Base-by-base conservation (phyloP, 1,140 invertebrate genomes). In the Gryon sp. region DNA sequence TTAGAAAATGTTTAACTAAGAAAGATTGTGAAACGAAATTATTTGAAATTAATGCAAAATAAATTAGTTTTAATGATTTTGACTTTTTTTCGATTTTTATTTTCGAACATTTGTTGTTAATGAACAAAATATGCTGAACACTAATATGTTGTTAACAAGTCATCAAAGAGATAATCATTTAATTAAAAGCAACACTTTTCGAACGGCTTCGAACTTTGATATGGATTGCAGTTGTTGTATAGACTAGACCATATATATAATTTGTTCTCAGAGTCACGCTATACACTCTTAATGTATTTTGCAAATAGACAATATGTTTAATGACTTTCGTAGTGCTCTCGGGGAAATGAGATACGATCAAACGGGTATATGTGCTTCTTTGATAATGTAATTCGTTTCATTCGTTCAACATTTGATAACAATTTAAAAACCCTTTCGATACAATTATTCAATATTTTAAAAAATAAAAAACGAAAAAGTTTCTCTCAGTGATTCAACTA, bases 131-230 rank as follows among this genome's bases (percentile, higher is more conserved):
- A n/a, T n/a, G n/a, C n/a, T n/a, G n/a, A n/a, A n/a, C n/a, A n/a
- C n/a, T n/a, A n/a, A n/a, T n/a, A 14, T 32, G 53, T 46, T 53
- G 52, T 65, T 77, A 52, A 73, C 68, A 73, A 78, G 76, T 73
- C 60, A 78, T 78, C 57, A 63, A 68, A 78, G 41, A 68, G 55
- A 73, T 59, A 78, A 73, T 69, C 76, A 57, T 63, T 73, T 63
- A 63, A 73, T 63, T 68, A 68, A 78, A 73, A 59, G 63, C 26
- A 53, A 28, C 15, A 16, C 16, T 34, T 8, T 30, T 30, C 50
- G 50, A 50, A 46, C 24, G 46, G 26, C 63, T 38, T 59, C 26
- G 24, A 75, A 75, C 72, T 60, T 62, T 36, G 28, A 41, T 62
- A 70, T n/a, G n/a, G n/a, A n/a, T 14, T 65, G 52, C 60, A 65